Percentiles rank a stretch among this genome's conserved stretches.
Conservation (phyloP, 2,113 vertebrate genomes). For the Coracopsis vasa region DNA sequence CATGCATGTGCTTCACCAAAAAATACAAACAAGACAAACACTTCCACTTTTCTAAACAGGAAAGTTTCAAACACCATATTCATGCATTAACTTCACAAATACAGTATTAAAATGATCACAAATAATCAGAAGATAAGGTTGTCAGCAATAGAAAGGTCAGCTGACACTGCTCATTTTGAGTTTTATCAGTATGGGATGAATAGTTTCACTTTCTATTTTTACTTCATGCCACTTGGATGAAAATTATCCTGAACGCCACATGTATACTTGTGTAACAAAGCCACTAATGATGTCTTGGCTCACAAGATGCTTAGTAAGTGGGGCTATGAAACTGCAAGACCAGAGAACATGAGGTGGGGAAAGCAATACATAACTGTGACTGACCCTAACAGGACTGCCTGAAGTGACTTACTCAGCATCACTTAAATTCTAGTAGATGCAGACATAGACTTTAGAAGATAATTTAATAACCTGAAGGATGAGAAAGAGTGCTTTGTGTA, state of each 20-base stretch:
- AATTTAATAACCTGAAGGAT: neutral
- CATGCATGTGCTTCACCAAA: neutral
- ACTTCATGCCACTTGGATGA: neutral
- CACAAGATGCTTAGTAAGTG: neutral
- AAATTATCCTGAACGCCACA: neutral
- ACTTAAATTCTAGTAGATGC: neutral
- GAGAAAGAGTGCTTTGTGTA: neutral
- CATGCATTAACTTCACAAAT: neutral
- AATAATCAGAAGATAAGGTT: neutral
- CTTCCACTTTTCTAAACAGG: neutral
- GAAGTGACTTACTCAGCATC: neutral
- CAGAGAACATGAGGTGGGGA: accelerated
- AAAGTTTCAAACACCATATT: neutral
- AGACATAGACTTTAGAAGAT: neutral
- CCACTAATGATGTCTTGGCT: neutral
- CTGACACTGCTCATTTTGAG: neutral
- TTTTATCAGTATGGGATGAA: neutral
- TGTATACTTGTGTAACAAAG: neutral
- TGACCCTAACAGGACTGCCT: neutral
- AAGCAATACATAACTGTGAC: neutral
- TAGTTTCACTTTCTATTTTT: neutral
- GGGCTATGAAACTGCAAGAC: neutral
- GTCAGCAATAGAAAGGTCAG: neutral
- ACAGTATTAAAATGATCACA: neutral
- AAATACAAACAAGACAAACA: neutral